These are phyloP conservation scores for Formicarius rufipectus DNA, from an alignment of 2,113 vertebrate genomes.

Conservation along the genomic window DNA sequence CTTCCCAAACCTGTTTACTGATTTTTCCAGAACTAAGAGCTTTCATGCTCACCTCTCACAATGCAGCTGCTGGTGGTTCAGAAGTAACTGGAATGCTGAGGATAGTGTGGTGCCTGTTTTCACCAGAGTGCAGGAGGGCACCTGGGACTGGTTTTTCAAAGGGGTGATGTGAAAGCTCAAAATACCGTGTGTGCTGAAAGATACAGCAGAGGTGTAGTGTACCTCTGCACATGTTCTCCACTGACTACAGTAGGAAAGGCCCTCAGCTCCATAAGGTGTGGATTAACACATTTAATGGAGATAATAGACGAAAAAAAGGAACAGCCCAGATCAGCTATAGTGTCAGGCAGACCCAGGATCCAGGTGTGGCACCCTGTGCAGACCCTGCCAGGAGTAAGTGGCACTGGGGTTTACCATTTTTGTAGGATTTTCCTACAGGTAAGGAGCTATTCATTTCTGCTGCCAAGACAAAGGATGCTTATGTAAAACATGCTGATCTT, in stretches of 20 bases:
- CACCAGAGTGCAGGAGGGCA: background rate
- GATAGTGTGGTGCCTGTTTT: too few species aligned
- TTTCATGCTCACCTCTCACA: background rate
- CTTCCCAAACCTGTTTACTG: background rate
- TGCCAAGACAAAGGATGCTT: background rate
- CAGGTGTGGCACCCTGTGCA: accelerated
- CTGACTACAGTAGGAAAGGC: background rate
- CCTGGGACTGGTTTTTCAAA: background rate
- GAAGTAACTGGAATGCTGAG: too few species aligned
- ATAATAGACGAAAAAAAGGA: background rate
- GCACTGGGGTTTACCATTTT: background rate
- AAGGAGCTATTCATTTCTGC: background rate
- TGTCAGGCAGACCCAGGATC: background rate
- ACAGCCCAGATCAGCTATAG: background rate
- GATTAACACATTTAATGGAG: background rate
- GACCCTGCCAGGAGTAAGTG: background rate
- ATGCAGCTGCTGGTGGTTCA: background rate
- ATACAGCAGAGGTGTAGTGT: background rate
- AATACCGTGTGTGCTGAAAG: background rate
- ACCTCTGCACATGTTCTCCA: background rate
- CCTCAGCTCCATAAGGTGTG: background rate
- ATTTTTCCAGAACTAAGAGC: background rate
- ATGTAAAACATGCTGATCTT: background rate
- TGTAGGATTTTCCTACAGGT: background rate
- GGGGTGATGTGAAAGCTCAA: background rate